Evolutionary conservation across 2,113 vertebrate species (phyloP).

Genomic region (Labeo catla): DNA sequence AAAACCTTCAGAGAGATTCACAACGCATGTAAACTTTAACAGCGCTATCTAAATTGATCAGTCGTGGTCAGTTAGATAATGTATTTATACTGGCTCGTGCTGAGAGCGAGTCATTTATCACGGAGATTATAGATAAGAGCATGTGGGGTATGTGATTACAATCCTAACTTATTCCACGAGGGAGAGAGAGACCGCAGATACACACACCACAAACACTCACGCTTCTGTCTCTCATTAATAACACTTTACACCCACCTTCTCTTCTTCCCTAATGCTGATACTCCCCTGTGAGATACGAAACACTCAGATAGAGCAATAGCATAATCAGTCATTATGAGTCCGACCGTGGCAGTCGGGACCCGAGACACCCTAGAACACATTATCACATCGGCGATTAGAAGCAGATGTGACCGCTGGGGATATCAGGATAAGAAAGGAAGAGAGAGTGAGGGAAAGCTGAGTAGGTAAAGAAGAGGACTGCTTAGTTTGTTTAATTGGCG

Average conservation of each 20-base stretch:
- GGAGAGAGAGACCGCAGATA: slow-evolving; percentile 3
- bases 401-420: slow-evolving; percentile 78
- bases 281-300: slow-evolving; percentile 29
- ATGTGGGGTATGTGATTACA: slow-evolving; percentile 7
- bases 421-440: slow-evolving; percentile 70
- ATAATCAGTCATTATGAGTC: slow-evolving; percentile 67
- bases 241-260: slow-evolving; percentile 12
- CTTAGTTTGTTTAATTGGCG: slow-evolving; percentile 83
- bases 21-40: background rate
- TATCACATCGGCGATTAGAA: slow-evolving; percentile 83
- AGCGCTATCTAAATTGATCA: slow-evolving; percentile 26
- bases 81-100: slow-evolving; percentile 32
- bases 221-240: slow-evolving; percentile 40
- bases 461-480: slow-evolving; percentile 27
- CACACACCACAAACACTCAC: background rate
- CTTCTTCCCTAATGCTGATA: slow-evolving; percentile 14
- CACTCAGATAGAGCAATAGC: slow-evolving; percentile 64
- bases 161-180: background rate
- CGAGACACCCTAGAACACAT: slow-evolving; percentile 79
- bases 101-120: slow-evolving; percentile 6
- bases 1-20: background rate
- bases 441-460: background rate
- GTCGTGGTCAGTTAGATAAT: slow-evolving; percentile 28
- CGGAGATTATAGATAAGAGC: slow-evolving; percentile 32
- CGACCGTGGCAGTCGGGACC: slow-evolving; percentile 70